Evolutionary conservation across 1,140 invertebrate species (phyloP).

Genomic region (Cotesia typhae): DNA sequence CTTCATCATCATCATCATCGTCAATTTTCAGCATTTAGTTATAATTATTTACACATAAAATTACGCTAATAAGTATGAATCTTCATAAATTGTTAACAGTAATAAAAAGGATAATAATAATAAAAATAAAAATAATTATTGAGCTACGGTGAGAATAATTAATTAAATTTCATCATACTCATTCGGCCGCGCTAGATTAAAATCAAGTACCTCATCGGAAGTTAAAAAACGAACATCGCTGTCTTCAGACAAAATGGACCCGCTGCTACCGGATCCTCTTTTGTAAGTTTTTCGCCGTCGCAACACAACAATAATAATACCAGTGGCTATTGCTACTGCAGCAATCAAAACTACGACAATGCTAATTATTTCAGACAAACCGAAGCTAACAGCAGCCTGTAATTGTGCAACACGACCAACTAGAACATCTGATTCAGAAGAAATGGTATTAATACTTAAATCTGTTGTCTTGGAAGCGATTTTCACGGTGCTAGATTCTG

Average conservation of each 20-base stretch:
- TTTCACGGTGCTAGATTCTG: neutral
- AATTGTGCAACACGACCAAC: conserved; percentile 20
- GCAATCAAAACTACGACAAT: conserved; percentile 50
- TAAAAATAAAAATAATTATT: neutral
- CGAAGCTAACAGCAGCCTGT: conserved; percentile 36
- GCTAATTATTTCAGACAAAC: conserved; percentile 44
- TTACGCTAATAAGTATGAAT: neutral
- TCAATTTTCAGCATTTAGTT: neutral
- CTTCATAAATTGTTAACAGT: neutral
- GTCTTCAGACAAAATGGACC: conserved; percentile 61
- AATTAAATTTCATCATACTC: conserved; percentile 48
- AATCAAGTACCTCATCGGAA: conserved; percentile 67
- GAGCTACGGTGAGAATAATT: neutral
- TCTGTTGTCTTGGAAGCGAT: neutral
- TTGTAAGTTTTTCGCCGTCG: conserved; percentile 53
- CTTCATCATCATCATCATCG: neutral
- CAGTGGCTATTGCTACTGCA: conserved; percentile 41
- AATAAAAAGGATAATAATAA: too few species aligned
- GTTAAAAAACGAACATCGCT: conserved; percentile 70
- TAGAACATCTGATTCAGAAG: conserved; percentile 22
- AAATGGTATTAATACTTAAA: neutral
- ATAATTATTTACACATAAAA: conserved; percentile 10
- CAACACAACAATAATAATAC: conserved; percentile 49
- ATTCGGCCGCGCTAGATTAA: conserved; percentile 62
- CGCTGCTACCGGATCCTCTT: conserved; percentile 43